Conservation (phyloP, 2,797 vertebrate genomes). For the Cryptoblepharus egeriae region DNA sequence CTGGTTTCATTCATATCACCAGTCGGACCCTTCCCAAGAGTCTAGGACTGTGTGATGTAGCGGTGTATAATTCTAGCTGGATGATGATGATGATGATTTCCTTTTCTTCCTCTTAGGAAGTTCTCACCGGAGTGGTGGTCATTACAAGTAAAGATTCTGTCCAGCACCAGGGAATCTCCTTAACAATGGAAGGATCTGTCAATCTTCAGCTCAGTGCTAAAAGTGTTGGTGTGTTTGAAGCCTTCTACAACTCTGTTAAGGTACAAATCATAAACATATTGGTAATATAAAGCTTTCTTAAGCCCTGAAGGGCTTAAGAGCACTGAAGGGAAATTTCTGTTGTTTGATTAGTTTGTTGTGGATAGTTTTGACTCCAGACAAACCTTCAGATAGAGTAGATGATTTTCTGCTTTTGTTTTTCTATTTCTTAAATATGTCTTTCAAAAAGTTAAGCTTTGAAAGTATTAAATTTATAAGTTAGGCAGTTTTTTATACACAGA, state of each 20-base stretch:
- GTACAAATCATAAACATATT: conserved; percentile 67
- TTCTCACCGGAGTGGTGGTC: conserved; percentile 90
- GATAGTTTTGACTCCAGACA: neutral
- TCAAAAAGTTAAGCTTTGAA: too few species aligned
- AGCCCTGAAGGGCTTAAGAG: too few species aligned
- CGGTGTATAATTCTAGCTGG: too few species aligned
- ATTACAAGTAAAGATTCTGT: conserved; percentile 87
- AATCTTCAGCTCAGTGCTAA: conserved; percentile 97
- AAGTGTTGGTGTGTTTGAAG: conserved; percentile 96
- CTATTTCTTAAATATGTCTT: too few species aligned
- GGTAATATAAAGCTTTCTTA: neutral
- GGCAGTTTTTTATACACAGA: too few species aligned
- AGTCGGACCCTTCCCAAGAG: too few species aligned
- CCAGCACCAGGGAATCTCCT: conserved; percentile 92
- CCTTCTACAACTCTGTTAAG: conserved; percentile 99
- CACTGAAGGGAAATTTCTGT: neutral
- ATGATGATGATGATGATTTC: too few species aligned
- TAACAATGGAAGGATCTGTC: conserved; percentile 94
- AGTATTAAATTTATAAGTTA: too few species aligned
- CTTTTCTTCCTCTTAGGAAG: conserved; percentile 78
- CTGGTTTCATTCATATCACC: too few species aligned
- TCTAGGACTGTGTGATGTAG: too few species aligned
- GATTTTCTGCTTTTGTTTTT: too few species aligned
- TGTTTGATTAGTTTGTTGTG: neutral
- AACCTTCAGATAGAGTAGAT: neutral